Conservation (phyloP, 2,113 vertebrate species). For the Ivindomyrus marchei region DNA sequence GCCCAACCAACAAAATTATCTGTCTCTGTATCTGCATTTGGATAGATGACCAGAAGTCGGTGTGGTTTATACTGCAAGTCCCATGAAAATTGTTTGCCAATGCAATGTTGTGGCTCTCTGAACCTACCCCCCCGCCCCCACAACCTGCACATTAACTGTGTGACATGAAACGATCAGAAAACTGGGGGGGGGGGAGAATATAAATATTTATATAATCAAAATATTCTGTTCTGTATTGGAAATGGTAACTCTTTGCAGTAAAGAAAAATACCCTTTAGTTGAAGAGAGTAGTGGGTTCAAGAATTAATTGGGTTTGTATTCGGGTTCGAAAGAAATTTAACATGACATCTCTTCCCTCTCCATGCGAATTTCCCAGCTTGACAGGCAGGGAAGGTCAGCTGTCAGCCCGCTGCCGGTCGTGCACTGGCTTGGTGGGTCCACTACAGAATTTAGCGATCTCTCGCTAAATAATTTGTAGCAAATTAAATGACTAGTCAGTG, state of each 20-base stretch:
- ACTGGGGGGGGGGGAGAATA: no score
- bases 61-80: neutral
- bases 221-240: neutral
- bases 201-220: no score
- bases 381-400: neutral
- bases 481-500: neutral
- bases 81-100: neutral
- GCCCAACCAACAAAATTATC: neutral
- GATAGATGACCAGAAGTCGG: neutral
- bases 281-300: neutral
- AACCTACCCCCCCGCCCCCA: no score
- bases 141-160: no score
- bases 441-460: neutral
- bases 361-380: neutral
- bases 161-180: no score
- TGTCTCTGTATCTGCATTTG: neutral
- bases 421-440: neutral
- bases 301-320: neutral
- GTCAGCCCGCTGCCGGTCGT: neutral
- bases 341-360: neutral
- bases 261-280: neutral
- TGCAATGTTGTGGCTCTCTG: no score
- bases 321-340: neutral
- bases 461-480: neutral
- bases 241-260: neutral